Evolutionary conservation across 2,113 vertebrate genomes (phyloP).

Genomic region (Stigmatopora nigra): DNA sequence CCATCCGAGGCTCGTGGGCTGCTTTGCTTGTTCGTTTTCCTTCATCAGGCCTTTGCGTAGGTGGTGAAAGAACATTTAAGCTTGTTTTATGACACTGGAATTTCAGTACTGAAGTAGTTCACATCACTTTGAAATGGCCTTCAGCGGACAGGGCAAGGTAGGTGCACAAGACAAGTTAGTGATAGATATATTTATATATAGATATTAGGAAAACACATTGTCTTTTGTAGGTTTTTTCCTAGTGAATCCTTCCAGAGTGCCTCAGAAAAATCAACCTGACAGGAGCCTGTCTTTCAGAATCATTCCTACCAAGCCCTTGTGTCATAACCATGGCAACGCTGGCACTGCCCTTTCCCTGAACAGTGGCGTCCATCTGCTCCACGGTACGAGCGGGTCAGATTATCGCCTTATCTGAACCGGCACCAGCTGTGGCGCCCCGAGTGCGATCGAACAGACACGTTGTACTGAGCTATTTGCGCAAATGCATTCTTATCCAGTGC

Average conservation of each 20-base stretch:
- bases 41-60: neutral
- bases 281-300: slow-evolving; percentile 21
- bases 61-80: slow-evolving; percentile 6
- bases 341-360: slow-evolving; percentile 45
- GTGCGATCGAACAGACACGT: slow-evolving; percentile 22
- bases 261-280: neutral
- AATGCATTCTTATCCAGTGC: slow-evolving; percentile 6
- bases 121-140: neutral
- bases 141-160: neutral
- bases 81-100: slow-evolving; percentile 7
- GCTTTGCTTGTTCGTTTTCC: slow-evolving; percentile 5
- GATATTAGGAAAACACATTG: neutral
- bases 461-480: slow-evolving; percentile 27
- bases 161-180: no score
- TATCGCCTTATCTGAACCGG: slow-evolving; percentile 42
- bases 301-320: slow-evolving; percentile 14
- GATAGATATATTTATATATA: no score
- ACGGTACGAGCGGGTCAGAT: slow-evolving; percentile 20
- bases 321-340: slow-evolving; percentile 30
- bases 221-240: neutral
- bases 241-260: neutral
- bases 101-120: slow-evolving; percentile 19
- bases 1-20: slow-evolving; percentile 17
- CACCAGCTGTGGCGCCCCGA: slow-evolving; percentile 43
- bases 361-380: slow-evolving; percentile 39